Evolutionary conservation across 2,113 vertebrate species (phyloP).

Genomic region (Lepus europaeus): DNA sequence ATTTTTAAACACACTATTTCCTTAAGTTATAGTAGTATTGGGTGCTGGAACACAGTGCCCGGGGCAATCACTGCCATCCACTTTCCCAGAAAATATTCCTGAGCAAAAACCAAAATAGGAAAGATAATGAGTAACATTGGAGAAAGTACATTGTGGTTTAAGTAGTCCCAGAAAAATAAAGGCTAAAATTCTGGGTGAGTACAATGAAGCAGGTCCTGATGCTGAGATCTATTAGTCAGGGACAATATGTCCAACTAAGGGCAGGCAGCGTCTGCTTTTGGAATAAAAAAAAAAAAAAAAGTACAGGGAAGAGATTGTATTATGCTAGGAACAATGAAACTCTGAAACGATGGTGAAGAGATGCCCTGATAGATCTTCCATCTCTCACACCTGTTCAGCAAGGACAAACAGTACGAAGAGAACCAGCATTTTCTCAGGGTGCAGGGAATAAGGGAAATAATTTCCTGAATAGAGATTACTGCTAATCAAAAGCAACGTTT

Average conservation of each 20-base stretch:
- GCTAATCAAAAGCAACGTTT: neutral
- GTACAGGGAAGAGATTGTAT: constrained; percentile 74
- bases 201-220: constrained; percentile 74
- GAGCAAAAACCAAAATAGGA: constrained; percentile 63
- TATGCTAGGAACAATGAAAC: constrained; percentile 76
- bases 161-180: constrained; percentile 48
- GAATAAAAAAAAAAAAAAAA: constrained; percentile 77
- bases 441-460: neutral
- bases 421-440: neutral
- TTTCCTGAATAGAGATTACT: constrained; percentile 12
- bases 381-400: constrained; percentile 23
- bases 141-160: constrained; percentile 58
- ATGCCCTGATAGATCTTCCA: constrained; percentile 77
- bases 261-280: constrained; percentile 78
- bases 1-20: constrained; percentile 54
- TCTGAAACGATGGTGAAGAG: constrained; percentile 81
- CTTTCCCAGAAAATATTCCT: constrained; percentile 35
- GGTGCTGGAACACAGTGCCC: constrained; percentile 65
- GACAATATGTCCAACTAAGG: constrained; percentile 78
- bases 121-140: constrained; percentile 39
- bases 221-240: constrained; percentile 79
- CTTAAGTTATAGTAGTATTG: constrained; percentile 11
- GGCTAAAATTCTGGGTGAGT: constrained; percentile 19
- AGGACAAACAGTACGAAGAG: constrained; percentile 63
- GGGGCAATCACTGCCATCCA: neutral